A percentile compares a stretch with the other conserved stretches of the same genome.
These are phyloP conservation scores for Asteroscopus sphinx DNA, from an alignment of 2,888 invertebrate genomes.

Conservation along the genomic window DNA sequence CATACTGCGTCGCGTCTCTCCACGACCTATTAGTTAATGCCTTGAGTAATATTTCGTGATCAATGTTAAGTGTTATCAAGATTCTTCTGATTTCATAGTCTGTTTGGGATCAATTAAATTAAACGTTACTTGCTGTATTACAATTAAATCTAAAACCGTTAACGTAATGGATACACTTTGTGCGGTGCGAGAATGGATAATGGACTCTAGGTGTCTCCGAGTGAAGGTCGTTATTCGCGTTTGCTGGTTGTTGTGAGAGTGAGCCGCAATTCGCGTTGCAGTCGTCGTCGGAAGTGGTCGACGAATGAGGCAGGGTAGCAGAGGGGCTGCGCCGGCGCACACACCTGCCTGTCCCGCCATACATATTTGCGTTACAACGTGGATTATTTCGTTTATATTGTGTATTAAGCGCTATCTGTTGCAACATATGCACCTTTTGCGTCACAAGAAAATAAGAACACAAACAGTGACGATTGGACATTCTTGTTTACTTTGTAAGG, in stretches of 20 bases:
- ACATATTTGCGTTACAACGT: conserved; percentile 64
- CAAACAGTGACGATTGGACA: conserved; percentile 15
- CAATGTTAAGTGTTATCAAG: conserved; percentile 34
- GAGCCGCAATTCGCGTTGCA: conserved; percentile 68
- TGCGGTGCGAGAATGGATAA: conserved; percentile 57
- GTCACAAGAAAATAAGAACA: conserved; percentile 30
- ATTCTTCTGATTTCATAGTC: conserved; percentile 38
- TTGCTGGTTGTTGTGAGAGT: conserved; percentile 39
- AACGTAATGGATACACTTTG: conserved; percentile 70
- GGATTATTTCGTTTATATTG: conserved; percentile 50
- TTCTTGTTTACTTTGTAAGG: conserved; percentile 25
- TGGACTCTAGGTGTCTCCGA: conserved; percentile 55
- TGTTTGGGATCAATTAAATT: conserved; percentile 58
- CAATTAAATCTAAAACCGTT: conserved; percentile 74
- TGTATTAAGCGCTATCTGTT: conserved; percentile 38
- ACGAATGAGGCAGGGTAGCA: conserved; percentile 57
- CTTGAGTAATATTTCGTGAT: conserved; percentile 42
- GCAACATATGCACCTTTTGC: conserved; percentile 37
- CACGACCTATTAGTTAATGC: conserved; percentile 49
- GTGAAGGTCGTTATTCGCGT: conserved; percentile 46
- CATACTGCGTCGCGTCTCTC: conserved; percentile 62
- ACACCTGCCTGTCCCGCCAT: conserved; percentile 79
- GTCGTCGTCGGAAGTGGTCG: conserved; percentile 70
- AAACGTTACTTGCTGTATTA: conserved; percentile 68
- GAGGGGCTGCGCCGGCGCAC: conserved; percentile 71